These are phyloP conservation scores for Pinctada fucata DNA, from an alignment of 2,888 invertebrate genomes.

Conservation along the genomic window DNA sequence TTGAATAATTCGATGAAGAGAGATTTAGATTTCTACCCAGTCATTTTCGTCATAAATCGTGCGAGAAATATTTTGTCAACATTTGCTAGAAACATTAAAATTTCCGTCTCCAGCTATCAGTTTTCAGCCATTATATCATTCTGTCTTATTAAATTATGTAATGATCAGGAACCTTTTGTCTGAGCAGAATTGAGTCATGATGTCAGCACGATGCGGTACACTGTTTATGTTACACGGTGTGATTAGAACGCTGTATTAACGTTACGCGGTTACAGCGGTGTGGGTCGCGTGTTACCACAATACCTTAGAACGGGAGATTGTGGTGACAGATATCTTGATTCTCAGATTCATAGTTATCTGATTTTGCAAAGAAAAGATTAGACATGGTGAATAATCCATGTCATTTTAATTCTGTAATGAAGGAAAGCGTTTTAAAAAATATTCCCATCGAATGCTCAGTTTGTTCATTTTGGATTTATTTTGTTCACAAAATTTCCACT, in stretches of 20 bases:
- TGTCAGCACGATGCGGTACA: not conserved
- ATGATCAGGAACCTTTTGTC: not conserved
- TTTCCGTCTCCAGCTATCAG: not conserved
- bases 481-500: no score
- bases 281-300: not conserved
- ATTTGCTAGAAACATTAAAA: conserved; percentile 3
- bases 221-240: not conserved
- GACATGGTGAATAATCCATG: no score
- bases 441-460: no score
- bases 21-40: not conserved
- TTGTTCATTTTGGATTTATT: no score
- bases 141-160: conserved; percentile 2
- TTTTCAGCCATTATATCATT: conserved; percentile 1
- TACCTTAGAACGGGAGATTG: no score
- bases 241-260: not conserved
- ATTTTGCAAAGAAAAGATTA: no score
- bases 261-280: not conserved
- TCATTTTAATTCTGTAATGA: no score
- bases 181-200: conserved; percentile 1
- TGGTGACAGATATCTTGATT: no score
- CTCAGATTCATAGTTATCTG: no score
- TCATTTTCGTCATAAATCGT: conserved; percentile 2
- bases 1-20: not conserved
- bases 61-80: not conserved
- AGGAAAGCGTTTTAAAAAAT: no score